These are phyloP conservation scores for Euglossa dilemma DNA, from an alignment of 1,140 invertebrate species.

Conservation along the genomic window DNA sequence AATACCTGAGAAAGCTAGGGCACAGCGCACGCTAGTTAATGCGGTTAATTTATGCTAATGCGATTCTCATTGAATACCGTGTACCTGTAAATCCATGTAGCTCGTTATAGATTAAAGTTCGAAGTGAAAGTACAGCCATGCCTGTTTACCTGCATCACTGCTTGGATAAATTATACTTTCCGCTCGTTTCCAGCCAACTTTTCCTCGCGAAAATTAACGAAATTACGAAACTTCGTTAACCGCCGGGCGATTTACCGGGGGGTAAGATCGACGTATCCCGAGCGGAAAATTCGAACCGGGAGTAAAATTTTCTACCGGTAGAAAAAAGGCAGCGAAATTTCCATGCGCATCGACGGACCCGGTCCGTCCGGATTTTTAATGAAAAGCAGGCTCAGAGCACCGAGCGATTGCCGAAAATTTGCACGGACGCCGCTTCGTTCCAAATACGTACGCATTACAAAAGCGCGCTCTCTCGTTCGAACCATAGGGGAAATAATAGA, in stretches of 20 bases:
- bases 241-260: too few species aligned
- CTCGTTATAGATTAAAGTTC: not conserved
- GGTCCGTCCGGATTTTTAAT: not conserved
- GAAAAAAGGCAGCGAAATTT: not conserved
- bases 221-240: too few species aligned
- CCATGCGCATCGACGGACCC: not conserved
- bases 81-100: not conserved
- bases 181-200: not conserved
- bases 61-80: not conserved
- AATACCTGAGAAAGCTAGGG: not conserved
- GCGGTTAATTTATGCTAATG: constrained; percentile 6
- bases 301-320: not conserved
- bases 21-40: not conserved
- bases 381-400: not conserved
- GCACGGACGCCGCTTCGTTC: not conserved
- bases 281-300: not conserved
- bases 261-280: not conserved
- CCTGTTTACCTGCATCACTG: too few species aligned
- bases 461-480: not conserved
- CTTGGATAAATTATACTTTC: too few species aligned
- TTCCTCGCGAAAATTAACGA: too few species aligned
- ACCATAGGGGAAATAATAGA: not conserved
- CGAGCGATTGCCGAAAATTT: constrained; percentile 9
- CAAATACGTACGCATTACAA: not conserved
- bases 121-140: constrained; percentile 17